A percentile compares a stretch with the other conserved stretches of the same genome.
phyloP scores from a whole-genome alignment of 2,797 vertebrate species.

The Rachycentron canadum region DNA sequence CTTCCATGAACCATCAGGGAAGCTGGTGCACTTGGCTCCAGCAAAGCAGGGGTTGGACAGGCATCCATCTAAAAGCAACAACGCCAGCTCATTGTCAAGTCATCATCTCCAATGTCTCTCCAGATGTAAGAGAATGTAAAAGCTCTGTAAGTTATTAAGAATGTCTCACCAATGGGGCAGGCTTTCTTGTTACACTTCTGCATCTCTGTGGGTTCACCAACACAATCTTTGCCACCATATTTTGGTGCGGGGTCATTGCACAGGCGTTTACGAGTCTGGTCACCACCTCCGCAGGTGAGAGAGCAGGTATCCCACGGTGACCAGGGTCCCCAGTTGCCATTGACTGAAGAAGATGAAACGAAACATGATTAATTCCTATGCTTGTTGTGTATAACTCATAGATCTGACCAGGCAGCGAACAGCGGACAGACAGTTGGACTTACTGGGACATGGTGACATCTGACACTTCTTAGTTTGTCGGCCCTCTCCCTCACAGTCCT shows the following conservation, averaged over 20 bases:
- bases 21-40: conserved; percentile 92
- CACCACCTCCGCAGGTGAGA: conserved; percentile 92
- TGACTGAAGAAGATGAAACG: conserved; percentile 83
- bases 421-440: conserved; percentile 68
- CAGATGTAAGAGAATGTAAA: neutral
- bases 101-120: conserved; percentile 7
- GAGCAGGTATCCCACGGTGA: conserved; percentile 94
- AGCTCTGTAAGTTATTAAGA: conserved; percentile 13
- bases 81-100: conserved; percentile 24
- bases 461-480: conserved; percentile 93
- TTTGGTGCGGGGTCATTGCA: conserved; percentile 93
- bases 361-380: neutral
- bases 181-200: conserved; percentile 94
- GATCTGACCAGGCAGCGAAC: neutral
- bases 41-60: conserved; percentile 97
- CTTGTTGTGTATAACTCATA: neutral
- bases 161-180: conserved; percentile 93
- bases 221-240: conserved; percentile 93
- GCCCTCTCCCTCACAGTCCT: conserved; percentile 92
- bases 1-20: conserved; percentile 95
- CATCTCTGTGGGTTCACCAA: conserved; percentile 88
- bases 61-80: conserved; percentile 90
- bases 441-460: conserved; percentile 94
- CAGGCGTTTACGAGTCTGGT: conserved; percentile 91
- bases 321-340: conserved; percentile 98